Evolutionary conservation across 2,113 vertebrate species (phyloP), one percentile per base, ranked within the genome.

Genomic region (Saccopteryx bilineata): DNA sequence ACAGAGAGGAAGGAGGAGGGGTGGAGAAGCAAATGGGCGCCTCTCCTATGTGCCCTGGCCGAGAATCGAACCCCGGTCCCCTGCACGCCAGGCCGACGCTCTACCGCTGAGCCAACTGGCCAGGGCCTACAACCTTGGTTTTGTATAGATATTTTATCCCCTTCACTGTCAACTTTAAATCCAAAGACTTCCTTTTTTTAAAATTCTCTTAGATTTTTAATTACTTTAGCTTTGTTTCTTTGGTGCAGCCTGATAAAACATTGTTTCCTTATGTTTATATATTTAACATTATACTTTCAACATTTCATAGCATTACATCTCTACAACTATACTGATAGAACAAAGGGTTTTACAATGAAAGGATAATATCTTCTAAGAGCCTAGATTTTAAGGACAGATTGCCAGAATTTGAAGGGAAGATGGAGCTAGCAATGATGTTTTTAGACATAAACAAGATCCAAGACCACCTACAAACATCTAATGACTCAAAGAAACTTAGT

Each of bases 341-440:
- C 26, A 89, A 80, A 85, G 24, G 31, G 7, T 21, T 93, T 69
- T 28, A 72, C 84, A 93, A 91, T 56, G 68, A 84, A 84, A 52
- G 19, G 76, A 66, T 63, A 78, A 46, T 10, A 28, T 74, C 15
- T 14, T n/a, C 10, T 1, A 18, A 81, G 33, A 93, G 26, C 31
- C 26, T 10, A 76, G 68, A 9, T 92, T 61, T 93, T 82, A 69
- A n/a, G 28, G 21, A 96, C 13, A 14, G 26, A 56, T 12, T 81
- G 33, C 61, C 33, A 50, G 66, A 63, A 71, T 86, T 93, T 21
- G 1, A 75, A 93, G 12, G 56, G 56, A 76, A 80, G 39, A 63
- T 21, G 15, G 54, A 80, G 18, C 4, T 46, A 89, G 56, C n/a
- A 48, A 0, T 31, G 46, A 11, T 74, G 11, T 68, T 68, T 91